phyloP scores from a whole-genome alignment of 2,113 vertebrate genomes.

The Corapipo altera region DNA sequence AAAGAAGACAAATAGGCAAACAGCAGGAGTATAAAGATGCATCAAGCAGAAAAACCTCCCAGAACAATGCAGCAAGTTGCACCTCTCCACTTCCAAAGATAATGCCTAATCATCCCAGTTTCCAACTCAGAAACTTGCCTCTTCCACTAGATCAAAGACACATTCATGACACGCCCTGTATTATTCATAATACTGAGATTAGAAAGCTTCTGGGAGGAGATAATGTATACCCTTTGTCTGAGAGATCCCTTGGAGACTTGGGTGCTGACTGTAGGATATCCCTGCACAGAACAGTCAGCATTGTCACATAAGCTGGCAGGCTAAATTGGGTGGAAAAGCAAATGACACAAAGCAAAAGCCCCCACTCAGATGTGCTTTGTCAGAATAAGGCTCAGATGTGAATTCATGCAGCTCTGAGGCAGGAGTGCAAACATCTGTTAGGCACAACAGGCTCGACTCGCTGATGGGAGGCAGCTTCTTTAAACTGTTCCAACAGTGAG shows the following conservation, averaged over 20 bases:
- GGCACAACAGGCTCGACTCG: rapidly evolving
- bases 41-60: background rate
- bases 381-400: background rate
- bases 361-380: background rate
- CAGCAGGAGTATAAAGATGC: background rate
- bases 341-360: rapidly evolving
- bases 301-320: background rate
- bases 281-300: background rate
- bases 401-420: background rate
- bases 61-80: background rate
- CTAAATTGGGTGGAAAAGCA: background rate
- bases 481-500: background rate
- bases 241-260: rapidly evolving
- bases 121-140: background rate
- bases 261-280: background rate
- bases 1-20: background rate
- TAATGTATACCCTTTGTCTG: rapidly evolving
- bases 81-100: background rate
- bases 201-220: background rate
- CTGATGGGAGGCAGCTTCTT: background rate
- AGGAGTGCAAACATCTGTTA: background rate
- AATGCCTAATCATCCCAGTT: background rate
- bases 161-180: rapidly evolving
- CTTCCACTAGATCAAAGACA: background rate
- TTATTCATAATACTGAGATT: background rate